These are phyloP conservation scores for Cirrhinus molitorella DNA, from an alignment of 2,797 vertebrate species.

Conservation along the genomic window DNA sequence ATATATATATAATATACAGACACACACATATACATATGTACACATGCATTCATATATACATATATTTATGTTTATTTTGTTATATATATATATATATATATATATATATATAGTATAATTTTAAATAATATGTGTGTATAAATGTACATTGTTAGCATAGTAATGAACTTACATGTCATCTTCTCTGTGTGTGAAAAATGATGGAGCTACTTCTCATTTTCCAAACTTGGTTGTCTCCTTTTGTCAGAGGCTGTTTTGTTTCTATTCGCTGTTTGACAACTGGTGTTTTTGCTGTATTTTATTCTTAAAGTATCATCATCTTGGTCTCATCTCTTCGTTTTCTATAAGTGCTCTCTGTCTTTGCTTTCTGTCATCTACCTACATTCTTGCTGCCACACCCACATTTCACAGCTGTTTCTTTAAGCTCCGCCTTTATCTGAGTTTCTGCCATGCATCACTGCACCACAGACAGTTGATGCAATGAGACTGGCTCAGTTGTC, in stretches of 20 bases:
- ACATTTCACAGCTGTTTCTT: background rate
- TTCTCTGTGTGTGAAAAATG: background rate
- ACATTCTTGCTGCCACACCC: background rate
- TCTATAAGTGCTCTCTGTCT: background rate
- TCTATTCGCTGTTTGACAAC: background rate
- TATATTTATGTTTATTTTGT: background rate
- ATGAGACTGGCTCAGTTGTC: background rate
- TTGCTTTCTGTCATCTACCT: background rate
- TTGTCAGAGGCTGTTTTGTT: background rate
- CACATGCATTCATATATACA: background rate
- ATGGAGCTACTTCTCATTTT: constrained; percentile 21
- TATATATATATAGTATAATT: too few relatives aligned
- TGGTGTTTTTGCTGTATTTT: background rate
- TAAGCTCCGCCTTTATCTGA: constrained; percentile 18
- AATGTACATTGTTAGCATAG: background rate
- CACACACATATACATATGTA: background rate
- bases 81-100: background rate
- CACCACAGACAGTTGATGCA: background rate
- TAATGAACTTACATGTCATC: constrained; percentile 50
- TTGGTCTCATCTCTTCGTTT: background rate
- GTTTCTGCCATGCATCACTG: background rate
- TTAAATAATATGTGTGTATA: background rate
- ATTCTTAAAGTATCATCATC: background rate
- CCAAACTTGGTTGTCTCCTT: background rate
- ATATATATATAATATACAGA: background rate